These are phyloP conservation scores for Scaptomyza caliginosa DNA, from an alignment of 2,888 invertebrate genomes.

Conservation along the genomic window DNA sequence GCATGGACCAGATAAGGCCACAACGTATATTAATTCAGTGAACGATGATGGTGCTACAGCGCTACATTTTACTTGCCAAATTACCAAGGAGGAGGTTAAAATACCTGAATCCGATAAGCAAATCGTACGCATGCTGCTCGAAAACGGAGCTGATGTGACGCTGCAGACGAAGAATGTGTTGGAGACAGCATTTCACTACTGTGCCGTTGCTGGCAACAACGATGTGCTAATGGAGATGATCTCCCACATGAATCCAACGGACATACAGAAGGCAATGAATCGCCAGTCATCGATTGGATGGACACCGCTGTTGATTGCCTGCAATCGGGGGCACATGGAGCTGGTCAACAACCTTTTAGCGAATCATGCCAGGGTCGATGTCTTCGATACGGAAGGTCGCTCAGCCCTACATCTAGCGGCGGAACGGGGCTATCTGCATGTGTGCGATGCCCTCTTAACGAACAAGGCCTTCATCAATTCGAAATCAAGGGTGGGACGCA, in stretches of 20 bases:
- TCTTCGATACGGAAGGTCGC: constrained; percentile 97
- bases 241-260: constrained; percentile 93
- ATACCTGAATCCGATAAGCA: constrained; percentile 91
- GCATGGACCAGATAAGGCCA: constrained; percentile 90
- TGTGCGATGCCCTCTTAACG: constrained; percentile 94
- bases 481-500: constrained; percentile 97
- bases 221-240: constrained; percentile 97
- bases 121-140: constrained; percentile 94
- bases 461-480: constrained; percentile 99
- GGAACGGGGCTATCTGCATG: constrained; percentile 95
- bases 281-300: constrained; percentile 97
- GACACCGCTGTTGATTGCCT: constrained; percentile 98
- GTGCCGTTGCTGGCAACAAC: constrained; percentile 97
- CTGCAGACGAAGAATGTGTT: constrained; percentile 92
- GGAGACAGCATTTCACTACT: constrained; percentile 98
- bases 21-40: constrained; percentile 93
- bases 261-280: constrained; percentile 97
- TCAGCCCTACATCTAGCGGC: constrained; percentile 98
- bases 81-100: constrained; percentile 91
- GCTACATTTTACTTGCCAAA: constrained; percentile 96
- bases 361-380: constrained; percentile 99
- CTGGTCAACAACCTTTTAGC: constrained; percentile 94
- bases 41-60: constrained; percentile 97
- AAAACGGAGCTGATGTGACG: constrained; percentile 95
- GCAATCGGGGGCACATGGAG: constrained; percentile 97